Conservation (phyloP, 2,113 vertebrate genomes). For the Hassar affinis region DNA sequence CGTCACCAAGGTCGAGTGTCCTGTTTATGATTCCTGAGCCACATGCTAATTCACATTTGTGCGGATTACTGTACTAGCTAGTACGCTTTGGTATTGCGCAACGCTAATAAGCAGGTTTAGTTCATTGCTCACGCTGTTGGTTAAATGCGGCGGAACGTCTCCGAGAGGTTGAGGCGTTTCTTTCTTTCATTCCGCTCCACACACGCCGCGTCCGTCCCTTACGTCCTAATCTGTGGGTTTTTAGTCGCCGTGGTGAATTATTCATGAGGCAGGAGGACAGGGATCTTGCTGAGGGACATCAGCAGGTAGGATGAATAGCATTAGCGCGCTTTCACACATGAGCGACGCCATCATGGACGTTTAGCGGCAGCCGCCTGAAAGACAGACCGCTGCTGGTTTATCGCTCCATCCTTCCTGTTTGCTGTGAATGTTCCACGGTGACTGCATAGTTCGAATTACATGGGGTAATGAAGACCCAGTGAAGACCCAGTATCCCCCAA, state of each 20-base stretch:
- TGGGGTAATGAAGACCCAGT: too few species aligned
- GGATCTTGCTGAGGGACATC: conserved; percentile 55
- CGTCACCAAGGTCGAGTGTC: too few species aligned
- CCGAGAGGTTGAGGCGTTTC: background rate
- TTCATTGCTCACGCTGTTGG: background rate
- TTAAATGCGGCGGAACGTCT: background rate
- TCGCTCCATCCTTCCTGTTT: background rate
- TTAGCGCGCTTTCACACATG: conserved; percentile 60
- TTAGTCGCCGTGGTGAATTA: conserved; percentile 59
- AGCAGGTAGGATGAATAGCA: conserved; percentile 60
- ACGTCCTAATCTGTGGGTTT: conserved; percentile 65
- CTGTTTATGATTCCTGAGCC: background rate
- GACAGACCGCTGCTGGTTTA: conserved; percentile 48
- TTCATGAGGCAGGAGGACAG: conserved; percentile 55
- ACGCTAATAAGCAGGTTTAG: background rate
- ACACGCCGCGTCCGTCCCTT: conserved; percentile 33
- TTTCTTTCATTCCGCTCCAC: background rate
- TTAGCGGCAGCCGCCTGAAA: conserved; percentile 44
- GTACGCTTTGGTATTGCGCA: background rate
- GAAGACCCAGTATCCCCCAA: too few species aligned
- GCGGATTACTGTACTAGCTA: background rate
- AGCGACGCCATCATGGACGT: conserved; percentile 52
- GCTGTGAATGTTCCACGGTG: too few species aligned
- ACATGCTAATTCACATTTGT: background rate
- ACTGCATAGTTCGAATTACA: too few species aligned